Percentiles rank a stretch among this genome's conserved stretches.
These are phyloP conservation scores for Eristalinus aeneus DNA, from an alignment of 2,888 invertebrate species.

Conservation along the genomic window DNA sequence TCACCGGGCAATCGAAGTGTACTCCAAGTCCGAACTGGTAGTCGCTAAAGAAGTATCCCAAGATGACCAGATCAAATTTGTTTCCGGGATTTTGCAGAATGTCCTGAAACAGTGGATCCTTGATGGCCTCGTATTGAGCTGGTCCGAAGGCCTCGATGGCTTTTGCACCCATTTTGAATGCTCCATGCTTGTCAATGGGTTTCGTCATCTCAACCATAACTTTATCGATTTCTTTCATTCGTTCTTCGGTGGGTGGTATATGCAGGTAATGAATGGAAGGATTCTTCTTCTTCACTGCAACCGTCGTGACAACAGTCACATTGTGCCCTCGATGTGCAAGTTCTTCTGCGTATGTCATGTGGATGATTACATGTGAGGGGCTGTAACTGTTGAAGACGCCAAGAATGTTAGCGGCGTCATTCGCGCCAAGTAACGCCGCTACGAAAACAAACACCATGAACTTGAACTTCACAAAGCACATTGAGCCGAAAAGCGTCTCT, in stretches of 20 bases:
- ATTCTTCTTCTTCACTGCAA: constrained; percentile 74
- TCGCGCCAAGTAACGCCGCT: not conserved
- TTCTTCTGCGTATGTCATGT: constrained; percentile 76
- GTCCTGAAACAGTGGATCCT: constrained; percentile 74
- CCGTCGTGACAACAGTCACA: constrained; percentile 76
- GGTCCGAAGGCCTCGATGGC: not conserved
- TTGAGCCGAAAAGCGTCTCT: not conserved
- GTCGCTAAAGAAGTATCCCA: constrained; percentile 63
- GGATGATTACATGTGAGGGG: constrained; percentile 78
- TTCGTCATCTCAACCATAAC: constrained; percentile 62
- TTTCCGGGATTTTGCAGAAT: constrained; percentile 76
- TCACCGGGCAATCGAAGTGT: constrained; percentile 76
- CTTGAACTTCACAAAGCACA: not conserved
- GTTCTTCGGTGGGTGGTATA: constrained; percentile 72
- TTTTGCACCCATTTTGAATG: not conserved
- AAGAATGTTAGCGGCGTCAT: constrained; percentile 76
- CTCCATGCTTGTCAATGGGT: constrained; percentile 65
- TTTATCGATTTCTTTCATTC: not conserved
- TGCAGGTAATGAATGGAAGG: constrained; percentile 75
- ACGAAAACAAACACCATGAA: not conserved
- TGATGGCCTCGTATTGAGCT: constrained; percentile 75
- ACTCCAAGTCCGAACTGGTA: constrained; percentile 76
- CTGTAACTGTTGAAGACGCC: constrained; percentile 78
- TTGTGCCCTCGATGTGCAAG: constrained; percentile 78
- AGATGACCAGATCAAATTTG: constrained; percentile 70